phyloP scores from a whole-genome alignment of 1,140 invertebrate species.

The Nasonia giraulti region DNA sequence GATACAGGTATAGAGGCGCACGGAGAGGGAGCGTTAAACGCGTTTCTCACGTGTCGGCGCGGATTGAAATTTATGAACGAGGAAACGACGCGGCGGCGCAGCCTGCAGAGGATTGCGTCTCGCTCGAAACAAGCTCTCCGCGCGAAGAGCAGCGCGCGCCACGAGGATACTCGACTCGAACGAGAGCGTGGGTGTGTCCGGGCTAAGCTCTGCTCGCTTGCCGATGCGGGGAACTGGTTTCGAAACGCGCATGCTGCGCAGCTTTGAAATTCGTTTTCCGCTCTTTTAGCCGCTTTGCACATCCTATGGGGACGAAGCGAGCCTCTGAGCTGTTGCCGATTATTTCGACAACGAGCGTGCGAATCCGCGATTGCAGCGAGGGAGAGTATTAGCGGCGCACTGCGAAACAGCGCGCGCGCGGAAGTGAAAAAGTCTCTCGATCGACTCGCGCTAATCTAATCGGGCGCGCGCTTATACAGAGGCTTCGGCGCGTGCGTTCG shows the following conservation, averaged over 20 bases:
- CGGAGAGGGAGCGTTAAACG: neutral
- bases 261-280: slow-evolving; percentile 56
- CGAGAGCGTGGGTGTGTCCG: slow-evolving; percentile 58
- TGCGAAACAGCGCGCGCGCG: too few relatives aligned
- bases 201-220: neutral
- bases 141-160: slow-evolving; percentile 46
- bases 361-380: neutral
- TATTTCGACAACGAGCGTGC: neutral
- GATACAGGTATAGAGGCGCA: too few relatives aligned
- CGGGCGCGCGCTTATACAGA: too few relatives aligned
- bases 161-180: slow-evolving; percentile 7
- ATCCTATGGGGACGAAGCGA: slow-evolving; percentile 1
- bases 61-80: slow-evolving; percentile 65
- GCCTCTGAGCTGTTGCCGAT: neutral
- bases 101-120: slow-evolving; percentile 9
- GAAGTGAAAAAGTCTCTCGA: neutral
- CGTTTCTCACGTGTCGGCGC: slow-evolving; percentile 49
- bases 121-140: neutral
- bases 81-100: slow-evolving; percentile 57
- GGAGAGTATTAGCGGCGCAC: neutral
- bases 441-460: neutral
- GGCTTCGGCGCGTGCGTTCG: neutral
- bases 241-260: slow-evolving; percentile 34
- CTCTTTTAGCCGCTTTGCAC: slow-evolving; percentile 46
- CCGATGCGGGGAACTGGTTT: slow-evolving; percentile 16